These are phyloP conservation scores for Novumbra hubbsi DNA, from an alignment of 2,797 vertebrate genomes.

Conservation along the genomic window DNA sequence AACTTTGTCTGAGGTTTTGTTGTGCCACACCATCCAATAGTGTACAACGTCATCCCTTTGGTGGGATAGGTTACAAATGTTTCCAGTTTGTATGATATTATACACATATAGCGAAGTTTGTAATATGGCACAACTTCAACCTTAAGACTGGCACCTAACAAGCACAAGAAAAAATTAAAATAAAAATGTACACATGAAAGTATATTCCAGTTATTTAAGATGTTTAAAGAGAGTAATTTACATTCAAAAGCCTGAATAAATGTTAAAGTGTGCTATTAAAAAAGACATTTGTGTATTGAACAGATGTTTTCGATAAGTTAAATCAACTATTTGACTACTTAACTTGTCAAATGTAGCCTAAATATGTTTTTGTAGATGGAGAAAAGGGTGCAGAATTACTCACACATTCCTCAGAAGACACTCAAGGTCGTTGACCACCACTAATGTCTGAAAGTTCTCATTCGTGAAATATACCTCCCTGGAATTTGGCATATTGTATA, in stretches of 20 bases:
- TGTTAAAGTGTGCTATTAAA: background rate
- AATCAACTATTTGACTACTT: slow-evolving; percentile 10
- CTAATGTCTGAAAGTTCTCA: background rate
- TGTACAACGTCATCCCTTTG: too few relatives aligned
- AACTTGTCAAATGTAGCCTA: slow-evolving; percentile 1
- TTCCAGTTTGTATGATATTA: too few relatives aligned
- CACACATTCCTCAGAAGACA: slow-evolving; percentile 24
- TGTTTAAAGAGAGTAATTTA: too few relatives aligned
- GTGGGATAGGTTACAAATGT: too few relatives aligned
- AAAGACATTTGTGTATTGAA: background rate
- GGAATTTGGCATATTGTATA: background rate
- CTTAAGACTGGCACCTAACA: background rate
- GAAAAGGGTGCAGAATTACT: slow-evolving; percentile 7
- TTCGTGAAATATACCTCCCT: background rate
- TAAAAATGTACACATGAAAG: background rate
- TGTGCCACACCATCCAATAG: too few relatives aligned
- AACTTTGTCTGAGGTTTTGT: too few relatives aligned
- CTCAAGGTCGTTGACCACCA: background rate
- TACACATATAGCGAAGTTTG: too few relatives aligned
- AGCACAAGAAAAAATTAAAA: slow-evolving; percentile 3
- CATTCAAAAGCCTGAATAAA: background rate
- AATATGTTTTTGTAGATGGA: slow-evolving; percentile 14
- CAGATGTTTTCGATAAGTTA: background rate
- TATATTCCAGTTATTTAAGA: background rate
- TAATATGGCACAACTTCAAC: slow-evolving; percentile 2